phyloP scores from a whole-genome alignment of 2,888 invertebrate species.

The Chrysolina haemoptera region DNA sequence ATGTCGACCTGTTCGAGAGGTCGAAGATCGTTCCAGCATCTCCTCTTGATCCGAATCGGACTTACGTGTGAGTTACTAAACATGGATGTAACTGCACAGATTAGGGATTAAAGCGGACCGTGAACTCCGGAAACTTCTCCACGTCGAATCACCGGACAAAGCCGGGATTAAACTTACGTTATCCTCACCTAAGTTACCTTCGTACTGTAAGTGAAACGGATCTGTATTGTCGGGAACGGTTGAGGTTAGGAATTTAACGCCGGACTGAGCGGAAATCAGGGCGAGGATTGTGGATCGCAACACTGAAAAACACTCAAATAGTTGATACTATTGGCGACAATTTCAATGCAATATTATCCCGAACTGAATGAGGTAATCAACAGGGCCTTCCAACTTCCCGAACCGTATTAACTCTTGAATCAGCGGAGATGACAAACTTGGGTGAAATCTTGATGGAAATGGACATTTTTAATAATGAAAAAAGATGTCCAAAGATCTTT shows the following conservation, averaged over 20 bases:
- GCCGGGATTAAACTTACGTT: constrained; percentile 60
- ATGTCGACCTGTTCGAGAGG: constrained; percentile 34
- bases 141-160: constrained; percentile 60
- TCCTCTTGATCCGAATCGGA: constrained; percentile 30
- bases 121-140: constrained; percentile 62
- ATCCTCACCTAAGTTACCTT: constrained; percentile 62
- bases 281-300: constrained; percentile 6
- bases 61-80: constrained; percentile 45
- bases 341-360: too few relatives aligned
- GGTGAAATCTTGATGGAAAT: too few relatives aligned
- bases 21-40: constrained; percentile 45
- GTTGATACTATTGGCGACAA: not conserved
- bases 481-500: too few relatives aligned
- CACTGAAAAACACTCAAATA: constrained; percentile 19
- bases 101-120: constrained; percentile 62
- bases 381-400: too few relatives aligned
- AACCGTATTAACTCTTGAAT: too few relatives aligned
- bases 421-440: too few relatives aligned
- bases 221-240: constrained; percentile 59
- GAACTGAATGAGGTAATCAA: too few relatives aligned
- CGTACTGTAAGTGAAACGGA: constrained; percentile 52
- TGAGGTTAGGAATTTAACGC: constrained; percentile 33
- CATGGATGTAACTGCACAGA: constrained; percentile 54
- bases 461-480: too few relatives aligned
- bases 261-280: constrained; percentile 7